Percentiles rank a stretch among this genome's conserved stretches.
Conservation (phyloP, 2,888 invertebrate species). For the Athrips mouffetella region DNA sequence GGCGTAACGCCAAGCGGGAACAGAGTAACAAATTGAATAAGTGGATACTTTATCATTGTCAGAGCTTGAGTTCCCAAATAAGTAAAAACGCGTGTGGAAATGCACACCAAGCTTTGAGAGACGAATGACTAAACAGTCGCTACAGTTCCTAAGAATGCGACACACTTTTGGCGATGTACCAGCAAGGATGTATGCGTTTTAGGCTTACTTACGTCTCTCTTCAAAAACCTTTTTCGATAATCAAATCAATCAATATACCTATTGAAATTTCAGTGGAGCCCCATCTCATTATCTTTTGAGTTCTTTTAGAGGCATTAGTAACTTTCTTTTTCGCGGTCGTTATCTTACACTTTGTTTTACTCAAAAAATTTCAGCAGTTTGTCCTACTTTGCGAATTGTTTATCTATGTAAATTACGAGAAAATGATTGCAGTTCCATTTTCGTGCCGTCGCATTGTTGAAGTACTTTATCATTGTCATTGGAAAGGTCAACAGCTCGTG, state of each 20-base stretch:
- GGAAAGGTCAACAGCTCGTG: conserved; percentile 17
- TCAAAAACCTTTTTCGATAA: too few species aligned
- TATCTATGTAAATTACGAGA: conserved; percentile 9
- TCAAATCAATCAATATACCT: not conserved
- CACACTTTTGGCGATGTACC: not conserved
- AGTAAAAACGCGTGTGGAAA: conserved; percentile 19
- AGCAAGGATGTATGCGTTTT: conserved; percentile 3
- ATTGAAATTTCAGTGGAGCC: too few species aligned
- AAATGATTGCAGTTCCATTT: not conserved
- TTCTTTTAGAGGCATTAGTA: too few species aligned
- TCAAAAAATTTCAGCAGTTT: not conserved
- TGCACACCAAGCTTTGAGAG: conserved; percentile 7
- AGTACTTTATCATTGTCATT: not conserved
- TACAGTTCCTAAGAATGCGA: not conserved
- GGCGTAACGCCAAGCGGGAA: conserved; percentile 38
- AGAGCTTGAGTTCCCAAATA: conserved; percentile 18
- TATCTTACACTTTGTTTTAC: not conserved
- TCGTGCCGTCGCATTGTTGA: not conserved
- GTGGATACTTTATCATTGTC: conserved; percentile 44
- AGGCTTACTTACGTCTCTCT: too few species aligned
- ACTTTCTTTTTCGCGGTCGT: conserved; percentile 5
- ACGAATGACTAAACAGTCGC: not conserved
- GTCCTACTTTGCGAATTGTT: conserved; percentile 8
- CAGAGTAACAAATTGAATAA: conserved; percentile 44
- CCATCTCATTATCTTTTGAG: too few species aligned